A percentile compares a stretch with the other conserved stretches of the same genome.
Evolutionary conservation across 2,888 invertebrate genomes (phyloP).

Genomic region (Oscheius sp.): DNA sequence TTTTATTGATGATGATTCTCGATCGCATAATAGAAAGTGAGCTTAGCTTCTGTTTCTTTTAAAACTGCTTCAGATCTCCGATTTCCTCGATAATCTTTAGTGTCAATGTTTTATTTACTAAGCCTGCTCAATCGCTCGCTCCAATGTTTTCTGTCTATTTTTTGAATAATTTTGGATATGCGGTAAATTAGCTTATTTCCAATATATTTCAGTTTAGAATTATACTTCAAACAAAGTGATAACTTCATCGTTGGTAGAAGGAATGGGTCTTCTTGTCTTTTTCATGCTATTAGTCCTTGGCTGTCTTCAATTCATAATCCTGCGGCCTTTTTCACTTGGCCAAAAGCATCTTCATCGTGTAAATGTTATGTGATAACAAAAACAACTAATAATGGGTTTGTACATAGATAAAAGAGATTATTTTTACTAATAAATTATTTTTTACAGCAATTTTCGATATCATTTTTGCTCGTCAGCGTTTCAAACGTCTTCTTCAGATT

Average conservation of each 20-base stretch:
- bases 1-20: slow-evolving; percentile 70
- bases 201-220: no score
- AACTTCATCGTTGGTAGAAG: slow-evolving; percentile 46
- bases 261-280: slow-evolving; percentile 62
- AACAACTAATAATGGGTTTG: not conserved
- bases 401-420: not conserved
- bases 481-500: no score
- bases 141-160: slow-evolving; percentile 67
- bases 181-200: no score
- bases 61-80: slow-evolving; percentile 42
- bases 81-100: slow-evolving; percentile 71
- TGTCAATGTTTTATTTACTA: slow-evolving; percentile 71
- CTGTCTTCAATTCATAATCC: slow-evolving; percentile 58
- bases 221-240: slow-evolving; percentile 47
- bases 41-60: not conserved
- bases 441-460: no score
- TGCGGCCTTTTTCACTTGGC: slow-evolving; percentile 60
- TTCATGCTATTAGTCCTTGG: slow-evolving; percentile 64
- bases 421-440: slow-evolving; percentile 17
- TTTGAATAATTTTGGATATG: slow-evolving; percentile 64
- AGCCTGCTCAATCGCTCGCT: slow-evolving; percentile 71
- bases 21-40: slow-evolving; percentile 40
- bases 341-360: slow-evolving; percentile 47
- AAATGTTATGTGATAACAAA: slow-evolving; percentile 14
- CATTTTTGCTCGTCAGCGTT: no score